phyloP scores from a whole-genome alignment of 2,888 invertebrate species.

The Octonoba sinensis region DNA sequence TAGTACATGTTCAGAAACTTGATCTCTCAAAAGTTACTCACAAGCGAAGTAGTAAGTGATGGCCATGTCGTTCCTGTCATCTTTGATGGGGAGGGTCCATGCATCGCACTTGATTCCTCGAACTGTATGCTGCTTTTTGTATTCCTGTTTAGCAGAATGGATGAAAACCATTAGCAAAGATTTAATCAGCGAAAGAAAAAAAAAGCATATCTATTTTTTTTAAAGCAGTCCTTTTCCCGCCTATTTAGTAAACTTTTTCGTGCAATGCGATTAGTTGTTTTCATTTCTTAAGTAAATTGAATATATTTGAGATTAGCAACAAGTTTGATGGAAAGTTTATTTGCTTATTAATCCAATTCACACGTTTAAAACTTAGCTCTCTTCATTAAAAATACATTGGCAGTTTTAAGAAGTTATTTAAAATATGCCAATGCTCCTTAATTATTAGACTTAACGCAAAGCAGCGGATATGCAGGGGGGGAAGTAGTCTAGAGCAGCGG shows the following conservation, averaged over 20 bases:
- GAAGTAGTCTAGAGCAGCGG: too few relatives aligned
- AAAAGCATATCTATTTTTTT: neutral
- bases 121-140: neutral
- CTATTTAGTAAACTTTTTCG: neutral
- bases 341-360: too few relatives aligned
- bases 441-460: too few relatives aligned
- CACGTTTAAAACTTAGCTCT: too few relatives aligned
- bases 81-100: neutral
- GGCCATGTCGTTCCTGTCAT: slow-evolving; percentile 7
- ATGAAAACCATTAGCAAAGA: neutral
- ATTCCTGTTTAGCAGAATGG: slow-evolving; percentile 1
- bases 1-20: neutral
- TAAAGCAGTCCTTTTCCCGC: neutral
- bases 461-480: too few relatives aligned
- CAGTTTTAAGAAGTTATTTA: too few relatives aligned
- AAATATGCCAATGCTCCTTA: too few relatives aligned
- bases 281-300: too few relatives aligned
- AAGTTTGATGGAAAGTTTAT: too few relatives aligned
- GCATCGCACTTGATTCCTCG: slow-evolving; percentile 22
- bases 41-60: slow-evolving; percentile 39
- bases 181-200: neutral
- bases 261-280: neutral
- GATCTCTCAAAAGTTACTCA: slow-evolving; percentile 9
- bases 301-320: too few relatives aligned
- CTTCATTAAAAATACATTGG: too few relatives aligned